Evolutionary conservation across 1,140 invertebrate genomes (phyloP).

Genomic region (Adoxophyes honmai): DNA sequence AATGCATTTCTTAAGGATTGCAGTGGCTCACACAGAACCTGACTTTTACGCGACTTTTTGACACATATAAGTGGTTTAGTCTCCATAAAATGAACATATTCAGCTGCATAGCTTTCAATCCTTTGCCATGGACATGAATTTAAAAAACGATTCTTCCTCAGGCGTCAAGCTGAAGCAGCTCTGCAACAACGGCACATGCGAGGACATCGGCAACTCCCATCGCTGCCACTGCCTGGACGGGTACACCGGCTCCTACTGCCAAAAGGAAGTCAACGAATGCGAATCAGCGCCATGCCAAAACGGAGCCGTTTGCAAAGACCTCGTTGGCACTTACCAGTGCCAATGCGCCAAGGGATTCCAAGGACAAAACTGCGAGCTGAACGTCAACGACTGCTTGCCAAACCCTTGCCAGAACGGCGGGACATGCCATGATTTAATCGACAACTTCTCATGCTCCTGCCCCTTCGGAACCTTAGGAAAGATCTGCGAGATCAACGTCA

Average conservation of each 20-base stretch:
- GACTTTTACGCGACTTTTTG: too few species aligned
- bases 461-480: constrained; percentile 93
- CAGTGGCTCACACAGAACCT: too few species aligned
- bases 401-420: constrained; percentile 96
- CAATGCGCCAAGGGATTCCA: constrained; percentile 93
- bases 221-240: constrained; percentile 91
- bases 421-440: constrained; percentile 92
- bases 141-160: constrained; percentile 39
- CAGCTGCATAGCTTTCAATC: too few species aligned
- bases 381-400: constrained; percentile 93
- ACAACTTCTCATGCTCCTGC: constrained; percentile 93
- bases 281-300: constrained; percentile 94
- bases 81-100: too few species aligned
- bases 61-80: too few species aligned
- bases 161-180: constrained; percentile 84
- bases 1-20: too few species aligned
- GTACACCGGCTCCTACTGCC: constrained; percentile 94
- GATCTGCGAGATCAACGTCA: constrained; percentile 93
- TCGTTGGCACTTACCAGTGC: constrained; percentile 91
- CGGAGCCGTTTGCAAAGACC: constrained; percentile 90
- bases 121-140: too few species aligned
- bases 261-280: constrained; percentile 92
- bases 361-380: constrained; percentile 95
- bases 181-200: constrained; percentile 94
- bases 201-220: constrained; percentile 94